phyloP scores from a whole-genome alignment of 2,797 vertebrate species.

The Morus bassanus region DNA sequence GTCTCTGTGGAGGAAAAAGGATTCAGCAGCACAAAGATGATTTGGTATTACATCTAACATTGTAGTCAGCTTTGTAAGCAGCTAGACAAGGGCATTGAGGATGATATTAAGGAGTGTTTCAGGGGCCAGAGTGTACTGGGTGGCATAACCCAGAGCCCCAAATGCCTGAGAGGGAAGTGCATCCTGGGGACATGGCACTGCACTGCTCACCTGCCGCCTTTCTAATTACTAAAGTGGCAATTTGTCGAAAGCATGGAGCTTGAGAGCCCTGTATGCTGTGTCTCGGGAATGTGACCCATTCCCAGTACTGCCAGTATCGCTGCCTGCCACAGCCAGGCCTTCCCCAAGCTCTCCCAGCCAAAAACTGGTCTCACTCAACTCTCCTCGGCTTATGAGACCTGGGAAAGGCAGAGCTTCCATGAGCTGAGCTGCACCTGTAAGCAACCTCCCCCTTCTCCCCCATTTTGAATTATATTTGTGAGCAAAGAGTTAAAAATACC shows the following conservation, averaged over 20 bases:
- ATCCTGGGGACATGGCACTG: accelerated
- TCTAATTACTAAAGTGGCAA: accelerated
- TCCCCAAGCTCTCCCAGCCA: neutral
- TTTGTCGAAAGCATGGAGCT: neutral
- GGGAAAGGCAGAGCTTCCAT: neutral
- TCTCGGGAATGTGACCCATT: neutral
- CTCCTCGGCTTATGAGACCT: neutral
- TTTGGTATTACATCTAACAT: neutral
- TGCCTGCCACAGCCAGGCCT: neutral
- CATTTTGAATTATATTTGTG: neutral
- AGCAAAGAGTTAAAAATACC: neutral
- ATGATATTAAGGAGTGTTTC: neutral
- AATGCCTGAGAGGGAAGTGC: neutral
- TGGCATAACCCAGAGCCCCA: neutral
- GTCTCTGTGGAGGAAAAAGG: neutral
- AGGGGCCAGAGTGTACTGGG: accelerated
- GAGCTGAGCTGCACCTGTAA: neutral
- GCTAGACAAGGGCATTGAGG: neutral
- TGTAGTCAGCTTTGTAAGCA: neutral
- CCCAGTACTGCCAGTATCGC: accelerated
- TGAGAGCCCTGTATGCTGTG: neutral
- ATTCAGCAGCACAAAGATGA: neutral
- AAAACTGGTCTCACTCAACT: neutral
- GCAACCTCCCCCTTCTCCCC: neutral
- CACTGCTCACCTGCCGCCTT: neutral